Base-by-base conservation (phyloP, 2,113 vertebrate genomes). In the Trichomycterus rosablanca region DNA sequence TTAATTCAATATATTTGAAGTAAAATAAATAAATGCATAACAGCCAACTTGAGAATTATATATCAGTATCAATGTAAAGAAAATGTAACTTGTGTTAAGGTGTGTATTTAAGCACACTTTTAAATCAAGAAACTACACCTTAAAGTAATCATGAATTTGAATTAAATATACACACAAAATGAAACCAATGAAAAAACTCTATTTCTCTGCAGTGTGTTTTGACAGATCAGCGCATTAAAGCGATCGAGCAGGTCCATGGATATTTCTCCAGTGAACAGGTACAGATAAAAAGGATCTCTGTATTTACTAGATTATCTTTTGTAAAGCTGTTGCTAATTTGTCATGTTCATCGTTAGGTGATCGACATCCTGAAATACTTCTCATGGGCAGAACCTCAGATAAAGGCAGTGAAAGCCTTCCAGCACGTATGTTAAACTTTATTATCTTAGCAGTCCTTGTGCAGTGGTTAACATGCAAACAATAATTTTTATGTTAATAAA, bases 221-320 rank as follows among this genome's bases (percentile, higher is more conserved):
- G 81, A 97, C 95, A 39, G 96, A 98, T 42, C 97, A 98, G 73
- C 89, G 96, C 68, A 82, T 95, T 76, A 97, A 92, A 86, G 94
- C 95, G 42, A 95, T 98, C 72, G 96, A 97, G 68, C 94, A 95
- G 76, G 94, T 97, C 59, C 93, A 97, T 70, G 96, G 96, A 52
- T 98, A 98, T 83, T 98, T 98, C 76, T 97, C 96, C 63, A 94
- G 94, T 77, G 93, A 97, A 73, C 96, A 98, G 96, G 96, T 97
- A 89, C 19, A 7, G 12, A 4, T 20, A 22, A 11, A 22, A 11
- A 51, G 11, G 11, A 40, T 14, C 11, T 28, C 39, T 6, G 19
- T 15, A 39, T 3, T 5, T 19, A 26, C 11, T 24, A 19, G 23
- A 10, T 19, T 5, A 35, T 5, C 18, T 51, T 11, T 14, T 22